phyloP scores from a whole-genome alignment of 2,113 vertebrate species.

The Syngnathoides biaculeatus region DNA sequence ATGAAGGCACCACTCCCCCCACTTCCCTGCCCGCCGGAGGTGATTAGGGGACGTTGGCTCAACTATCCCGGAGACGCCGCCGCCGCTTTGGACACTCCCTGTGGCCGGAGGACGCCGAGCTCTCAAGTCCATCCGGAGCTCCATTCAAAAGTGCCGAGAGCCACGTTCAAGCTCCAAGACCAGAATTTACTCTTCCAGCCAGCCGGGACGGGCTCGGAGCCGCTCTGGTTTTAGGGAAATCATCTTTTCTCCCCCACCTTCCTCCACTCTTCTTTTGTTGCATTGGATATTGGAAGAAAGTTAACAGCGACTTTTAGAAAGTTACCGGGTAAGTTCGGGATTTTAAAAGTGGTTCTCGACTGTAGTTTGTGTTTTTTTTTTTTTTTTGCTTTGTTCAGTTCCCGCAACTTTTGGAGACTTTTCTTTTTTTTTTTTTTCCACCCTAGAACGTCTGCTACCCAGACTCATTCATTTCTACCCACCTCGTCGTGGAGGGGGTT shows the following conservation, averaged over 20 bases:
- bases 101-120: conserved; percentile 41
- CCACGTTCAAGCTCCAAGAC: conserved; percentile 32
- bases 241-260: conserved; percentile 3
- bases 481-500: conserved; percentile 15
- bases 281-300: conserved; percentile 50
- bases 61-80: conserved; percentile 53
- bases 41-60: conserved; percentile 58
- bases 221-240: conserved; percentile 32
- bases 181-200: conserved; percentile 19
- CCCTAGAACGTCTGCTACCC: conserved; percentile 7
- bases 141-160: conserved; percentile 54
- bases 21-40: conserved; percentile 32
- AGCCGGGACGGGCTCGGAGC: conserved; percentile 43
- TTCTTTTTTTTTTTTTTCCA: conserved; percentile 8
- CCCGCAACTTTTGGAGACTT: conserved; percentile 42
- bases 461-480: conserved; percentile 53
- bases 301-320: conserved; percentile 29
- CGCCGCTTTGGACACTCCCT: conserved; percentile 64
- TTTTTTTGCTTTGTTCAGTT: conserved; percentile 5
- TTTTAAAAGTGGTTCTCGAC: not conserved
- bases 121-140: conserved; percentile 44
- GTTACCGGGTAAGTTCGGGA: conserved; percentile 48
- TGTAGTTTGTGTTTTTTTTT: not conserved
- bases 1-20: conserved; percentile 33
- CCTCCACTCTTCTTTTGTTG: too few species aligned